These are phyloP conservation scores for Silvanus unidentatus DNA, from an alignment of 2,888 invertebrate genomes.

Conservation along the genomic window DNA sequence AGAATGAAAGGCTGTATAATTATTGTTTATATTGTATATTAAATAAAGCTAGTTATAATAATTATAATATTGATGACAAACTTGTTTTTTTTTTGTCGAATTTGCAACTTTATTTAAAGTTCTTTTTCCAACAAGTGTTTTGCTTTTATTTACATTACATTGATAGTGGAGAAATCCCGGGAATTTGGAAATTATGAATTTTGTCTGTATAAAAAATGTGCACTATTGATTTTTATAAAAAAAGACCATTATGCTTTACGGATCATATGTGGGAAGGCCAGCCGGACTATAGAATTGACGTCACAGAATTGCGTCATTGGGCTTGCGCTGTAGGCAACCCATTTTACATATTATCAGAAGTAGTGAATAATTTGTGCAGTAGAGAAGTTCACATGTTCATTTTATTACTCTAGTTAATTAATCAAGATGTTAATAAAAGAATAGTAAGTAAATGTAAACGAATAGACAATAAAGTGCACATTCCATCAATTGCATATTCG, in stretches of 20 bases:
- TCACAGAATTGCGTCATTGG: conserved; percentile 60
- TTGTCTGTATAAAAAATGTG: no score
- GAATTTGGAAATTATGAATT: no score
- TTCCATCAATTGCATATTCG: neutral
- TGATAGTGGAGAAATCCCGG: no score
- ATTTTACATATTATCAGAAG: conserved; percentile 42
- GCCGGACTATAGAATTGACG: conserved; percentile 43
- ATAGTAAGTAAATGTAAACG: conserved; percentile 54
- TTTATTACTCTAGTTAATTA: conserved; percentile 26
- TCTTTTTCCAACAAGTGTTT: no score
- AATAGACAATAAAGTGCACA: neutral
- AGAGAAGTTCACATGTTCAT: conserved; percentile 34
- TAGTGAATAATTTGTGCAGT: conserved; percentile 48
- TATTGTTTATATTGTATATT: conserved; percentile 44
- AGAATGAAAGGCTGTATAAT: conserved; percentile 45
- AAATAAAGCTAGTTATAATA: conserved; percentile 28
- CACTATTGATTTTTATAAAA: no score
- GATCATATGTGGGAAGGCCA: no score
- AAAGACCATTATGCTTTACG: no score
- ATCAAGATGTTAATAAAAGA: conserved; percentile 65
- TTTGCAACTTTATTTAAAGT: no score
- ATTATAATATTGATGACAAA: conserved; percentile 20
- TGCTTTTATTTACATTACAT: no score
- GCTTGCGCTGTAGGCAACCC: conserved; percentile 55
- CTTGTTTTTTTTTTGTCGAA: neutral